Conservation (phyloP, 2,888 invertebrate species). For the Theodoxus fluviatilis region DNA sequence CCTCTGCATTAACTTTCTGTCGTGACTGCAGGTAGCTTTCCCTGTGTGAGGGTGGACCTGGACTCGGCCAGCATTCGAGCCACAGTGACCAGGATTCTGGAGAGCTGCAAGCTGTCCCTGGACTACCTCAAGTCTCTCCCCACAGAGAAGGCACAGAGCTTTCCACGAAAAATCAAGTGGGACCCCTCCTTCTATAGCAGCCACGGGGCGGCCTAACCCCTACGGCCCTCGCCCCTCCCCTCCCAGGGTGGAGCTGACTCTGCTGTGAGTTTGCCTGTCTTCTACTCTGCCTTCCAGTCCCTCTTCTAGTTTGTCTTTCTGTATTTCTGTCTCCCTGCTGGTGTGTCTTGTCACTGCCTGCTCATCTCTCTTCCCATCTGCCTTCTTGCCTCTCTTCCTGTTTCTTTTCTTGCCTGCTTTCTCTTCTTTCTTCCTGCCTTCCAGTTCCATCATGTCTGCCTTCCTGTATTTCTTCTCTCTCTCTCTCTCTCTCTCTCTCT, state of each 20-base stretch:
- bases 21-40: too few relatives aligned
- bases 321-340: too few relatives aligned
- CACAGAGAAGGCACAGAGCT: background rate
- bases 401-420: slow-evolving; percentile 23
- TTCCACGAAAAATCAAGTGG: slow-evolving; percentile 41
- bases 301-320: too few relatives aligned
- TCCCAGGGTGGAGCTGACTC: background rate
- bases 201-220: slow-evolving; percentile 38
- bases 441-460: background rate
- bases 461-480: background rate
- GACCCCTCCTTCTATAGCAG: slow-evolving; percentile 43
- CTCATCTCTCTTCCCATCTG: too few relatives aligned
- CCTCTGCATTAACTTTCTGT: too few relatives aligned
- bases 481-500: background rate
- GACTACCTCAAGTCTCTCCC: slow-evolving; percentile 78
- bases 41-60: too few relatives aligned
- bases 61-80: background rate
- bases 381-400: too few relatives aligned
- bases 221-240: slow-evolving; percentile 22
- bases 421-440: background rate
- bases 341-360: too few relatives aligned
- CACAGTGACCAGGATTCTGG: background rate
- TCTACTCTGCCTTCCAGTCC: too few relatives aligned
- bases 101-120: slow-evolving; percentile 57
- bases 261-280: slow-evolving; percentile 6